Conservation (phyloP, 2,888 invertebrate genomes). For the Xylocampa areola region DNA sequence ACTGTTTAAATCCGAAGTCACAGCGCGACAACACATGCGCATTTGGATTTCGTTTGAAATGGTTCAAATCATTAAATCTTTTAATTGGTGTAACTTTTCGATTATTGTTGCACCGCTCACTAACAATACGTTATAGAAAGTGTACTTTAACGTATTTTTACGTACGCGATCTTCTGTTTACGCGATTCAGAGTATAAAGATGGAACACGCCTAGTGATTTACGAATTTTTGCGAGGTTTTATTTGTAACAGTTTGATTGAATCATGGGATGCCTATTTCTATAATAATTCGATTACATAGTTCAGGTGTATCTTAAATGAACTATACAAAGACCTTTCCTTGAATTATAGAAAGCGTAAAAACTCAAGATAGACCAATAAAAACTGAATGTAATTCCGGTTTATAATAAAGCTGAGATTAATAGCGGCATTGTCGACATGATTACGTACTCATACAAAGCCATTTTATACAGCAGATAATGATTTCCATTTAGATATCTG, state of each 20-base stretch:
- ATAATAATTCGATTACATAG: too few species aligned
- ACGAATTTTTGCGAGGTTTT: conserved; percentile 13
- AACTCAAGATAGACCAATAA: conserved; percentile 41
- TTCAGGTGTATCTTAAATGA: too few species aligned
- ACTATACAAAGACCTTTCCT: conserved; percentile 1
- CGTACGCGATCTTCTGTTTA: conserved; percentile 40
- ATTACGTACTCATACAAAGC: conserved; percentile 34
- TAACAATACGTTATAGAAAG: conserved; percentile 68
- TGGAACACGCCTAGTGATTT: conserved; percentile 17
- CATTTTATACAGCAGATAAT: conserved; percentile 31
- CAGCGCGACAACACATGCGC: conserved; percentile 49
- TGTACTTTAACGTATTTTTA: conserved; percentile 60
- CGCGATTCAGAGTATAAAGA: conserved; percentile 23
- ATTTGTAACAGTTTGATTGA: conserved; percentile 16
- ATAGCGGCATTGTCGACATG: conserved; percentile 45
- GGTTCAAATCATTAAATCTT: conserved; percentile 49
- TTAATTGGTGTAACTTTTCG: conserved; percentile 60
- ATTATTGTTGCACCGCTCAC: conserved; percentile 61
- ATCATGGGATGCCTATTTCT: too few species aligned
- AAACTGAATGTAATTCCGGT: conserved; percentile 36
- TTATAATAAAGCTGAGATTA: conserved; percentile 45
- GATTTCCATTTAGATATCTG: conserved; percentile 42
- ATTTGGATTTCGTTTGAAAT: conserved; percentile 60
- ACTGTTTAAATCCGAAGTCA: conserved; percentile 41
- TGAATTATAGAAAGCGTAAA: conserved; percentile 51